Base-by-base conservation (phyloP, 2,113 vertebrate species). In the Pomatorhinus ruficollis region DNA sequence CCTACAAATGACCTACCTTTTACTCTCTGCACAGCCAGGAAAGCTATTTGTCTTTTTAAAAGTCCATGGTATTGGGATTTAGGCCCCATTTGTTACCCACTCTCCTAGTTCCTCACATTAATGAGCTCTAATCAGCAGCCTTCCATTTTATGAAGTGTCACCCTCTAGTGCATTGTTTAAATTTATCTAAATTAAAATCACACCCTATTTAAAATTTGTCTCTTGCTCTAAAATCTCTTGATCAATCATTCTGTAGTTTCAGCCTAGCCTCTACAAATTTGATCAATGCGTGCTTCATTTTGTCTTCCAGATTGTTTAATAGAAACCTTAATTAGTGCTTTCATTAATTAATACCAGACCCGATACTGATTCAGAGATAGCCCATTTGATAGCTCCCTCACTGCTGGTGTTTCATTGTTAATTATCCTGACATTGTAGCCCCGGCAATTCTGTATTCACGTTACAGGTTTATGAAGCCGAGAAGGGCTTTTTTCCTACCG, bases 121-220 rank as follows among this genome's bases (percentile, higher is more conserved):
- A 71, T 8, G 9, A 57, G 70, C 50, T 86, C 68, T 78, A 77
- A 83, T 93, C 87, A 68, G 85, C 66, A 93, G 79, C 44, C 27
- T 96, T 74, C 71, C 72, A 59, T 86, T 90, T 86, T 49, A 66
- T 40, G 9, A 60, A 88, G 69, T 63, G 61, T 70, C 79, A 91
- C 80, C 49, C 93, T 92, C 78, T 23, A 45, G 66, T 56, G 64
- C 77, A 75, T 60, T 90, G 79, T 87, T 94, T 84, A 90, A 70
- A 82, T 91, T 91, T 95, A 97, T 96, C 96, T 97, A 95, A 97
- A 97, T 97, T 96, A 96, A 97, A 96, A 97, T 97, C 95, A 96
- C 49, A 81, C 44, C n/a, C 92, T 92, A 52, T 89, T 96, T 95
- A 89, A 95, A 95, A 89, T 89, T 59, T 94, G 79, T 71, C 47